Conservation (phyloP, 1,140 invertebrate species). For the Psilanteris sp. region DNA sequence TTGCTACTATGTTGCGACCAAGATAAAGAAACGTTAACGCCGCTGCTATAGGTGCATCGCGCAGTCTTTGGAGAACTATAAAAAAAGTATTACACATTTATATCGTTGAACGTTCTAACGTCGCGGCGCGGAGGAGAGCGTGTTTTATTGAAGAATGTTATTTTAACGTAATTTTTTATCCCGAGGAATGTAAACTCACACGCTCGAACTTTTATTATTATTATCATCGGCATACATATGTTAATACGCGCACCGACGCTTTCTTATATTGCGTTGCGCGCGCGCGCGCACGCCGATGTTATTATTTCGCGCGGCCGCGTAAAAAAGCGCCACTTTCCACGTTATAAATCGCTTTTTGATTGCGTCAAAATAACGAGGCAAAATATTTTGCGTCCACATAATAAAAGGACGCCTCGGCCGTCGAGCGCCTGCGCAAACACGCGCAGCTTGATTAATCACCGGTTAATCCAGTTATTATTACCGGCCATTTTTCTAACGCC, state of each 20-base stretch:
- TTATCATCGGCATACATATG: conserved; percentile 22
- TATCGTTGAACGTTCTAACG: conserved; percentile 18
- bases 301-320: too few relatives aligned
- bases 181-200: conserved; percentile 11
- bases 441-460: conserved; percentile 14
- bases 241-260: neutral
- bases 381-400: conserved; percentile 8
- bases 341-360: conserved; percentile 14
- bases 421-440: conserved; percentile 3
- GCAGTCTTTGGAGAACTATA: conserved; percentile 43
- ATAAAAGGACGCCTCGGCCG: too few relatives aligned
- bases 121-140: conserved; percentile 29
- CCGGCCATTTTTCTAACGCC: conserved; percentile 6
- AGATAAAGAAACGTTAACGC: conserved; percentile 49
- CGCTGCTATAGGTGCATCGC: conserved; percentile 33
- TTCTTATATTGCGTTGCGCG: neutral
- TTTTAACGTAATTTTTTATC: conserved; percentile 33
- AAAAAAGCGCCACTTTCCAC: conserved; percentile 7
- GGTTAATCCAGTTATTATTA: conserved; percentile 23
- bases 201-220: conserved; percentile 19
- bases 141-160: conserved; percentile 34
- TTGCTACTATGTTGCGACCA: conserved; percentile 13
- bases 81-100: conserved; percentile 55
- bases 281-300: too few relatives aligned
- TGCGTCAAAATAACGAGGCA: neutral